Evolutionary conservation across 1,140 invertebrate genomes (phyloP), one percentile per base, ranked within the genome.

Genomic region (Drosophila lacteicornis): DNA sequence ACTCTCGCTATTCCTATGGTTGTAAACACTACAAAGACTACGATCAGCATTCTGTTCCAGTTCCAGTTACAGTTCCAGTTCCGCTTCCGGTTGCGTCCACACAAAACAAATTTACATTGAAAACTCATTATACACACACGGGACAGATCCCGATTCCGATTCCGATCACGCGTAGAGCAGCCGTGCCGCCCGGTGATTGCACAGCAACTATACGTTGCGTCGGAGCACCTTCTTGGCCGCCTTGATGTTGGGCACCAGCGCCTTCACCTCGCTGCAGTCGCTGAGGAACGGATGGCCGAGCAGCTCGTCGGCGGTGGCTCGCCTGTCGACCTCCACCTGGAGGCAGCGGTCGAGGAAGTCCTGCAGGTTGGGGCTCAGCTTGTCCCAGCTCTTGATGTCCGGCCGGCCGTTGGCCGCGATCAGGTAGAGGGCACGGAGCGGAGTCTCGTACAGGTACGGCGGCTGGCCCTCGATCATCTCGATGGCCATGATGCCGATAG

Each of bases 391-490:
- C 8, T 97, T 96, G 80, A 99, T 97, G 73, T 97, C 95, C 13
- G 99, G 99, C 82, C 98, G 96, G 3, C 98, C 99, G 81, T 98
- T 98, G 0, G 98, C 97, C 22, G 98, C 98, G 70, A 99, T 99
- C 58, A 99, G 94, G 94, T 99, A 99, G 17, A 99, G 94, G 6
- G 98, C 98, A 93, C 98, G 95, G 9, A 99, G 93, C 8, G 98
- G 98, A 17, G 98, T 97, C 94, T 99, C 98, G 92, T 98, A 97
- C 80, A 99, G 94, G 93, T 99, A 99, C 1, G 98, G 98, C 9
- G 99, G 99, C 92, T 99, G 98, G 1, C 98, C 98, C 91, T 99
- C 98, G 43, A 99, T 97, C 98, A 99, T 99, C 94, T 99, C 99
- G 19, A 93, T 93, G 38, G 97, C 98, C 98, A 99, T 99, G 51